A percentile compares a stretch with the other conserved stretches of the same genome.
Conservation (phyloP, 1,140 invertebrate species). For the Homalodisca vitripennis region DNA sequence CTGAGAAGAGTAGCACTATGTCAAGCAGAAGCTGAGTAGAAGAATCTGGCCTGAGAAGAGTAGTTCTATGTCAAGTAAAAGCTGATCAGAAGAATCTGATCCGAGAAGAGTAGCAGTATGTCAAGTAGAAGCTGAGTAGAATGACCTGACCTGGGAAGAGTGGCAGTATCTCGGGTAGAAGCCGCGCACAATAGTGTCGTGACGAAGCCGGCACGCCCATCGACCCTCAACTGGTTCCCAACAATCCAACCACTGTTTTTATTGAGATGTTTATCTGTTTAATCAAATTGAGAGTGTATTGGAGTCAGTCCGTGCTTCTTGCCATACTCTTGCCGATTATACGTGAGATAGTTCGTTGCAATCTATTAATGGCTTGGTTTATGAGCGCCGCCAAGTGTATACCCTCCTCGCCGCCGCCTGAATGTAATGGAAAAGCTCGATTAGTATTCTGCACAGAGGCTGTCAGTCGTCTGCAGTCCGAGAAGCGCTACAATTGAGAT, state of each 20-base stretch:
- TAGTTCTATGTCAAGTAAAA: too few species aligned
- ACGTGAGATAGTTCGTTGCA: conserved; percentile 6
- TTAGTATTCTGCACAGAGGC: neutral
- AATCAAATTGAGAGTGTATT: conserved; percentile 18
- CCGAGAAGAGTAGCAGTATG: too few species aligned
- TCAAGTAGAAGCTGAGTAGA: too few species aligned
- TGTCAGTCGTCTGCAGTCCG: too few species aligned
- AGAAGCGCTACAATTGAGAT: too few species aligned
- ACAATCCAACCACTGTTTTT: conserved; percentile 22
- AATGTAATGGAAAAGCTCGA: neutral
- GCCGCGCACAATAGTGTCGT: neutral
- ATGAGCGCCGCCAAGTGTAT: neutral
- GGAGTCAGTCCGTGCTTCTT: conserved; percentile 7
- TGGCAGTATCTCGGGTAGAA: too few species aligned
- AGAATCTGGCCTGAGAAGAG: too few species aligned
- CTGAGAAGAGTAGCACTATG: too few species aligned
- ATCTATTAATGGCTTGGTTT: conserved; percentile 9
- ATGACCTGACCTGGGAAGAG: too few species aligned
- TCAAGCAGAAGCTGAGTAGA: too few species aligned
- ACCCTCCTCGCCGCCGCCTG: neutral
- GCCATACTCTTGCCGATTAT: conserved; percentile 5
- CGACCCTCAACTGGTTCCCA: neutral
- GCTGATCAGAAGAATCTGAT: too few species aligned
- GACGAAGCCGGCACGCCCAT: conserved; percentile 2
- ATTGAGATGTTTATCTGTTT: conserved; percentile 19